Conservation (phyloP, 2,888 invertebrate genomes). For the Epistrophella euchroma region DNA sequence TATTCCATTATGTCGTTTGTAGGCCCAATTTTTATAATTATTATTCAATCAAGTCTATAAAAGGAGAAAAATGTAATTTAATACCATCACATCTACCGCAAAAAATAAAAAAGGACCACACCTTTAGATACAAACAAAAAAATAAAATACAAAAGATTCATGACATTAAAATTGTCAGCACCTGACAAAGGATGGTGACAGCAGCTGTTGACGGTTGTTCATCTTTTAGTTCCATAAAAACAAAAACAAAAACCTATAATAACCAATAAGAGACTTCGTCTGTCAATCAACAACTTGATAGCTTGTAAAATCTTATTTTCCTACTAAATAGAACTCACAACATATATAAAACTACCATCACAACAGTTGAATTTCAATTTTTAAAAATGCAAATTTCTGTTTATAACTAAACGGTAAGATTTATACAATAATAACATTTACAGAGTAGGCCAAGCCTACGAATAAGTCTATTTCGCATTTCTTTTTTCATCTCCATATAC, state of each 20-base stretch:
- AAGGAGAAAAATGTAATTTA: slow-evolving; percentile 13
- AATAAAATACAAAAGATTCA: background rate
- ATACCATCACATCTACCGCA: slow-evolving; percentile 38
- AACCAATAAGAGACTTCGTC: slow-evolving; percentile 13
- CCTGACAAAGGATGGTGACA: slow-evolving; percentile 48
- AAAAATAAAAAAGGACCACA: slow-evolving; percentile 46
- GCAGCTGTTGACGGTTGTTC: slow-evolving; percentile 27
- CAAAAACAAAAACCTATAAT: background rate
- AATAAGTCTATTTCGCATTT: slow-evolving; percentile 52
- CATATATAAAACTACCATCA: slow-evolving; percentile 2
- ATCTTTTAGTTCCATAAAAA: background rate
- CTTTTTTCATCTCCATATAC: slow-evolving; percentile 28
- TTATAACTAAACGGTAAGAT: slow-evolving; percentile 39
- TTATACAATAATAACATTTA: slow-evolving; percentile 19
- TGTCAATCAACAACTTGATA: slow-evolving; percentile 35
- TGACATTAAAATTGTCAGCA: slow-evolving; percentile 41
- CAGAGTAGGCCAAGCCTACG: slow-evolving; percentile 61
- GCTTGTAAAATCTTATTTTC: slow-evolving; percentile 26
- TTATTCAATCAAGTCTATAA: background rate
- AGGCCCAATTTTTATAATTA: background rate
- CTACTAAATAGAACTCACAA: background rate
- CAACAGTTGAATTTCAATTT: slow-evolving; percentile 41
- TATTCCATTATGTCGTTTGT: no score
- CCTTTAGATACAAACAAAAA: slow-evolving; percentile 6
- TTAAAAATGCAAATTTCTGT: slow-evolving; percentile 48